Base-by-base conservation (phyloP, 2,113 vertebrate species). In the Cyanistes caeruleus region DNA sequence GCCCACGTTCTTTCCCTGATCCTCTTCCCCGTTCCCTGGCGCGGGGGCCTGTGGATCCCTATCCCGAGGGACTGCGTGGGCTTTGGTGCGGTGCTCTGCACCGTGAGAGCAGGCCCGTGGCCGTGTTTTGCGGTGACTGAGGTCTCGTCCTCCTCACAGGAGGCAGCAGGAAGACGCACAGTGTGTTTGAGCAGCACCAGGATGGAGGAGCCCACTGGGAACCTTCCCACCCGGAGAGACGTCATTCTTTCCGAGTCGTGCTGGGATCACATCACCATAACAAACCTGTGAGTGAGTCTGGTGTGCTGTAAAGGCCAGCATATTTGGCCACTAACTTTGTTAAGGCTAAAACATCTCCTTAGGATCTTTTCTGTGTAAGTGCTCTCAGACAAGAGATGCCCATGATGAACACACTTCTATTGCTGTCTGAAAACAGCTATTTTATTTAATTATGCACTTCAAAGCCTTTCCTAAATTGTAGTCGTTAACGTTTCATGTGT, bases 201-300 rank as follows among this genome's bases (percentile, higher is more conserved):
- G 33, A 98, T 98, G 98, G 96, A 92, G 60, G 63, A 93, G 65
- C 53, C 52, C 52, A 5, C 5, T 15, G 84, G 58, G 68, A 35
- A 59, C 33, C 16, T 89, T 72, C 43, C 62, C 46, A 6, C 30
- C 33, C 93, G 51, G 67, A 92, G 80, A 77, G 88, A 64, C 58
- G 10, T 41, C 15, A n/a, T 95, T 49, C 60, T 94, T 5, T 24
- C 83, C 20, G n/a, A 89, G 73, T 35, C 83, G 44, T 90, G 77
- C 92, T 79, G 70, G 21, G 83, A 27, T 58, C 70, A 13, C 19
- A 5, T 62, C 94, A 76, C 85, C 63, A 3, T 90, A n/a, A 74
- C 95, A 67, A 96, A 89, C 65, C 60, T 96, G 98, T 98, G 97
- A 88, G 56, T 21, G 49, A 63, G 24, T 4, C 27, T 43, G 60